These are phyloP conservation scores for Euglossa dilemma DNA, from an alignment of 1,140 invertebrate species.

Conservation along the genomic window DNA sequence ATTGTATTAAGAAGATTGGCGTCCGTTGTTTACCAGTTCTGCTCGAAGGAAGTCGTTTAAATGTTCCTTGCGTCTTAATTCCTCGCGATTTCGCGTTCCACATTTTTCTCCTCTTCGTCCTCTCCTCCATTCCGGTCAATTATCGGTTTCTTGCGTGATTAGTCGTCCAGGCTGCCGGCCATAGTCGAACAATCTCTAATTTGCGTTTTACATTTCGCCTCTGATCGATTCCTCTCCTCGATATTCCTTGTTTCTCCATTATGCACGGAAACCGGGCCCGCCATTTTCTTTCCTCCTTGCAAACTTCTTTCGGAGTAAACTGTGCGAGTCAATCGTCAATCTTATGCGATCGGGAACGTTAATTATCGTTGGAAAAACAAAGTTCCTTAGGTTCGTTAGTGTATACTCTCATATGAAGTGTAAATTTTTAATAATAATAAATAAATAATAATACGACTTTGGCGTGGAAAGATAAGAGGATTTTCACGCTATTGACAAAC, in stretches of 20 bases:
- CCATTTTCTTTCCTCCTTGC: too few species aligned
- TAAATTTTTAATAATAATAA: too few species aligned
- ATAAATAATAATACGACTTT: too few species aligned
- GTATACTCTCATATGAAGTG: too few species aligned
- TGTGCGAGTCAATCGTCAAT: too few species aligned
- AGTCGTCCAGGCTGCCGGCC: neutral
- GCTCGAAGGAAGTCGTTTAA: neutral
- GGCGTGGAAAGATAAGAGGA: too few species aligned
- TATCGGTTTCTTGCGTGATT: neutral
- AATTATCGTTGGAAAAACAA: too few species aligned
- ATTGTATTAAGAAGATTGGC: constrained; percentile 18
- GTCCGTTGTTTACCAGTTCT: neutral
- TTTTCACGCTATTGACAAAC: too few species aligned
- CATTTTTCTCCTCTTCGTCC: neutral
- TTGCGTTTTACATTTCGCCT: neutral
- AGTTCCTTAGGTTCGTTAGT: too few species aligned
- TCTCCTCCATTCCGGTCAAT: neutral
- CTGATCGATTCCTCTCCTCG: neutral
- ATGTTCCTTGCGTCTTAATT: neutral
- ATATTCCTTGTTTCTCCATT: neutral
- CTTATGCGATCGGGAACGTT: too few species aligned
- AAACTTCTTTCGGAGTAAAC: too few species aligned
- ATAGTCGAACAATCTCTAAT: neutral
- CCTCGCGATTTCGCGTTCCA: neutral
- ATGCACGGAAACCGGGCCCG: too few species aligned